Conservation (phyloP, 2,888 invertebrate species). For the Cecidostiba fungosa region DNA sequence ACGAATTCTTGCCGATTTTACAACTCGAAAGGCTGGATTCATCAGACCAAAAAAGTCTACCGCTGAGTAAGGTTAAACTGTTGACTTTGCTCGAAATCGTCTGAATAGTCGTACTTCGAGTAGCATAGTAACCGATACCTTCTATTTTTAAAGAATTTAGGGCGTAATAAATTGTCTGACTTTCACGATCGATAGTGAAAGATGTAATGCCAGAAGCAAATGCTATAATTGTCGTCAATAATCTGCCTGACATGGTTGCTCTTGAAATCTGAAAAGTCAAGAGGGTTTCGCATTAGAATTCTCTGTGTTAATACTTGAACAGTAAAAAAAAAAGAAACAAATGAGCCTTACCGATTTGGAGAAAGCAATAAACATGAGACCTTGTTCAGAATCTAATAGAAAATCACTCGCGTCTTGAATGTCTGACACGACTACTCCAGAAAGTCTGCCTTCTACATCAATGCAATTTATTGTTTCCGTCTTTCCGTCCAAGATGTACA, state of each 20-base stretch:
- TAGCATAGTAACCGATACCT: not conserved
- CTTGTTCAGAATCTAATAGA: not conserved
- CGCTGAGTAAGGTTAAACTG: not conserved
- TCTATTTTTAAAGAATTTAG: not conserved
- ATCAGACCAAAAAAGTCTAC: not conserved
- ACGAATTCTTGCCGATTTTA: not conserved
- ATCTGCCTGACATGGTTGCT: not conserved
- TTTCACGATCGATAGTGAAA: not conserved
- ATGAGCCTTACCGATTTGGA: not conserved
- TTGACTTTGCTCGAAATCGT: not conserved
- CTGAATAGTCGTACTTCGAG: not conserved
- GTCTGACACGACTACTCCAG: not conserved
- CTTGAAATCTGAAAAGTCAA: not conserved
- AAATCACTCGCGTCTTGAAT: not conserved
- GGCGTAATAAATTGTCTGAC: not conserved
- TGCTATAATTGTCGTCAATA: not conserved
- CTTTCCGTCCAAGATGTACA: not conserved
- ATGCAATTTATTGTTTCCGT: not conserved
- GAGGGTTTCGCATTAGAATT: not conserved
- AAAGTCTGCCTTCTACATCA: not conserved
- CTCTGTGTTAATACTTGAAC: no score
- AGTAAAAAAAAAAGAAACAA: not conserved
- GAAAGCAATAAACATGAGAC: not conserved
- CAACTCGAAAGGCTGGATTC: not conserved
- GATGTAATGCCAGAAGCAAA: not conserved